These are phyloP conservation scores for Harpagoxenus sublaevis DNA, from an alignment of 2,888 invertebrate species.

Conservation along the genomic window DNA sequence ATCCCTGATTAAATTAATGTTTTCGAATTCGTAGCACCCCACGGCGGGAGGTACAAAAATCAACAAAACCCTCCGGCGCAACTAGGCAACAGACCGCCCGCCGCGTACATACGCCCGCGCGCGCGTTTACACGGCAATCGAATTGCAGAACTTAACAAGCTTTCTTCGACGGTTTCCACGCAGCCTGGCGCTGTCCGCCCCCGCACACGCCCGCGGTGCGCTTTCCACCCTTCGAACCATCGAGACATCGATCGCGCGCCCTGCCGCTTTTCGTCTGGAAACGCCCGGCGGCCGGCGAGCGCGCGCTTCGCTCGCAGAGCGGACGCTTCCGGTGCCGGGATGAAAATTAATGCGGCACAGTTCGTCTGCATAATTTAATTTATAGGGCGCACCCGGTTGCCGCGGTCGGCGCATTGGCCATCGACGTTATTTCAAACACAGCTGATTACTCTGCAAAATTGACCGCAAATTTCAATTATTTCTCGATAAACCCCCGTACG, in stretches of 20 bases:
- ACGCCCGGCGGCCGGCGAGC: constrained; percentile 17
- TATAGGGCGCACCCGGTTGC: constrained; percentile 66
- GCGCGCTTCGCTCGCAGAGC: constrained; percentile 18
- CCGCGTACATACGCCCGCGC: neutral
- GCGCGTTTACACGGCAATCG: constrained; percentile 42
- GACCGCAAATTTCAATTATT: constrained; percentile 85
- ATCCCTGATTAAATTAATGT: constrained; percentile 46
- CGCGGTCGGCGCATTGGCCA: constrained; percentile 74
- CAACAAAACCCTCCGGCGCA: constrained; percentile 38
- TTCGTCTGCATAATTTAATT: constrained; percentile 84
- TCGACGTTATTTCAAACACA: constrained; percentile 83
- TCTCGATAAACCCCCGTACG: constrained; percentile 80
- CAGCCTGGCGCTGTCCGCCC: neutral
- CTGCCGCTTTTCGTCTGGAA: constrained; percentile 37
- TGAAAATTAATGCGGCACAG: constrained; percentile 81
- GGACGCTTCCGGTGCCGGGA: constrained; percentile 59
- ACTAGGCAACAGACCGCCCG: constrained; percentile 9
- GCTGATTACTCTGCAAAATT: constrained; percentile 83
- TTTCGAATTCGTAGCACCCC: constrained; percentile 43
- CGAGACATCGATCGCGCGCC: constrained; percentile 45
- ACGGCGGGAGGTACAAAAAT: constrained; percentile 22
- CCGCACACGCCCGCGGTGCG: neutral
- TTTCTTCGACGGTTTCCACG: constrained; percentile 47
- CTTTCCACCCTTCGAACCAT: constrained; percentile 27
- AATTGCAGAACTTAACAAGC: constrained; percentile 55